Percentiles rank a stretch among this genome's conserved stretches.
Conservation (phyloP, 1,140 invertebrate genomes). For the Gonatopus flavifemur region DNA sequence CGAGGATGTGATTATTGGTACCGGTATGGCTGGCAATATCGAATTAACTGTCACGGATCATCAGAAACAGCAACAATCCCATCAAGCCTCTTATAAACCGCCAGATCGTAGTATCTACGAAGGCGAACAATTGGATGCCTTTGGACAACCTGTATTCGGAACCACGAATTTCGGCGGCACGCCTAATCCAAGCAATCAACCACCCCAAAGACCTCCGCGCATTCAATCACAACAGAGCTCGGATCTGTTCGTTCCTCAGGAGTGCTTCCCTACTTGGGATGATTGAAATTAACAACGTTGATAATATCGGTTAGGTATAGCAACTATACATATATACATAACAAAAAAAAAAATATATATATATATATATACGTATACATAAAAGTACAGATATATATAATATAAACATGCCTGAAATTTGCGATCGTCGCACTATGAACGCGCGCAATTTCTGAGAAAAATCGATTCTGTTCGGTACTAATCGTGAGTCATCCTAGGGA, state of each 20-base stretch:
- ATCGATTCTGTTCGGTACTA: too few relatives aligned
- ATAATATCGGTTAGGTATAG: too few relatives aligned
- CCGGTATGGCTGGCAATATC: slow-evolving; percentile 48
- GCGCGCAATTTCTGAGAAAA: too few relatives aligned
- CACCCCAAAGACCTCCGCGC: slow-evolving; percentile 4
- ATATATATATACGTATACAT: slow-evolving; percentile 12
- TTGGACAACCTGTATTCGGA: slow-evolving; percentile 52
- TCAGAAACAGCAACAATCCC: slow-evolving; percentile 40
- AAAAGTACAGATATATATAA: slow-evolving; percentile 11
- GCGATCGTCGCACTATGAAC: too few relatives aligned
- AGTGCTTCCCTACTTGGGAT: slow-evolving; percentile 60
- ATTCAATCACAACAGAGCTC: slow-evolving; percentile 38
- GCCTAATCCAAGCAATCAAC: slow-evolving; percentile 26
- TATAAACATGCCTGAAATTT: slow-evolving; percentile 14
- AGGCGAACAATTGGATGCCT: slow-evolving; percentile 47
- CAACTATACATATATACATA: slow-evolving; percentile 20
- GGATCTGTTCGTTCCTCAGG: slow-evolving; percentile 54
- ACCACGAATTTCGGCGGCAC: slow-evolving; percentile 50
- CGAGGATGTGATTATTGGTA: slow-evolving; percentile 19
- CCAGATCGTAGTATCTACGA: slow-evolving; percentile 42
- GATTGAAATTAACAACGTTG: slow-evolving; percentile 42
- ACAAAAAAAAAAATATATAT: slow-evolving; percentile 4
- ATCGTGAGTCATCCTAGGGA: too few relatives aligned
- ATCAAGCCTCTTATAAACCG: slow-evolving; percentile 14
- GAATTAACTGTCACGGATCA: slow-evolving; percentile 60